A percentile compares a stretch with the other conserved stretches of the same genome.
phyloP scores from a whole-genome alignment of 2,797 vertebrate genomes.

The Oceanodroma leucorhoa region DNA sequence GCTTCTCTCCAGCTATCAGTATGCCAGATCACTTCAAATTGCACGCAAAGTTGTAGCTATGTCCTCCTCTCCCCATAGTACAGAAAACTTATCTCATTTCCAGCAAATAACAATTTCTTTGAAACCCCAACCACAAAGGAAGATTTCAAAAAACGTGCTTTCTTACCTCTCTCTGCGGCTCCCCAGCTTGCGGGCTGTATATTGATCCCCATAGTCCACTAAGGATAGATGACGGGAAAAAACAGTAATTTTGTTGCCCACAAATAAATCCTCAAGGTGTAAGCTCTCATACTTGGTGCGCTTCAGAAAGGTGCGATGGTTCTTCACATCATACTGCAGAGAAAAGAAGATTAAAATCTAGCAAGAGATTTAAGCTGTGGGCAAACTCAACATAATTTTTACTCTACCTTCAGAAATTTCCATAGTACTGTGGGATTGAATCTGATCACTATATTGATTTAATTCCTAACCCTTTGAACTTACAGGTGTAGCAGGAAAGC shows the following conservation, averaged over 20 bases:
- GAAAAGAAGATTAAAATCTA: background rate
- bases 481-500: background rate
- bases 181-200: constrained; percentile 89
- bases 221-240: constrained; percentile 91
- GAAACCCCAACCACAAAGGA: background rate
- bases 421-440: background rate
- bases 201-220: constrained; percentile 91
- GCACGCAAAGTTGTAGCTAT: background rate
- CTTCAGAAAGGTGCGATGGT: constrained; percentile 87
- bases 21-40: background rate
- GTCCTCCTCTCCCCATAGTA: background rate
- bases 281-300: constrained; percentile 85
- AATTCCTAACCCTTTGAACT: background rate
- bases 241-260: constrained; percentile 89
- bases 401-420: background rate
- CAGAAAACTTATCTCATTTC: background rate
- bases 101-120: background rate
- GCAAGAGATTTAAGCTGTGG: background rate
- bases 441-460: background rate
- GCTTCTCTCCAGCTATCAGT: background rate
- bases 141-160: background rate
- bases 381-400: background rate
- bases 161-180: constrained; percentile 91
- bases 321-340: constrained; percentile 91
- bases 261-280: constrained; percentile 86